Conservation (phyloP, 2,113 vertebrate species). For the Sturnira hondurensis region DNA sequence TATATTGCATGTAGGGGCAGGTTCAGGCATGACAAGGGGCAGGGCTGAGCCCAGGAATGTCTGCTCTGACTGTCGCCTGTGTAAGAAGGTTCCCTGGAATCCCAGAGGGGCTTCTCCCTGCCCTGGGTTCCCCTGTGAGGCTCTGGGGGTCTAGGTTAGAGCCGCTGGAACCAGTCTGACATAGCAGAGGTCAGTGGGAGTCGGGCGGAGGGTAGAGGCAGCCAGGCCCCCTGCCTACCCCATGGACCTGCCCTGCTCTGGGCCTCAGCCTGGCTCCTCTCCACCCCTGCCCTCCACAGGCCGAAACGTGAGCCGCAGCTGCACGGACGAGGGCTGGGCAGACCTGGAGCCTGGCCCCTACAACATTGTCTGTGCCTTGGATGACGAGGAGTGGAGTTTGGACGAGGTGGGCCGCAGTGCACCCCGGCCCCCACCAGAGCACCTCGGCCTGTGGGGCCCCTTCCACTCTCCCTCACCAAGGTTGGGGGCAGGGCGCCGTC, state of each 20-base stretch:
- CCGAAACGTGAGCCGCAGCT: constrained; percentile 91
- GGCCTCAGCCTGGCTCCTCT: not conserved
- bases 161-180: not conserved
- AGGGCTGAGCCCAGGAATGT: not conserved
- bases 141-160: not conserved
- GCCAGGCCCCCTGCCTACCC: not conserved
- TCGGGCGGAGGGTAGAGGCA: not conserved
- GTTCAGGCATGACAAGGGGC: not conserved
- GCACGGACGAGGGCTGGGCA: constrained; percentile 90
- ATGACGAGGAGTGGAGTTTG: constrained; percentile 79
- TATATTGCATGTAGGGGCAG: not conserved
- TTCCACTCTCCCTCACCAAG: not conserved
- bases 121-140: not conserved
- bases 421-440: not conserved
- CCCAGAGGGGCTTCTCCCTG: not conserved
- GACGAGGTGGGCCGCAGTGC: constrained; percentile 81
- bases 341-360: constrained; percentile 86
- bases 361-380: constrained; percentile 84
- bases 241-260: not conserved
- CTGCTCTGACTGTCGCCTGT: not conserved
- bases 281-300: constrained; percentile 76
- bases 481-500: not conserved
- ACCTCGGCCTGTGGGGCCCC: not conserved
- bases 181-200: no score
- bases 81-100: not conserved